Conservation (phyloP, 2,797 vertebrate species). For the Syngnathus rostellatus region DNA sequence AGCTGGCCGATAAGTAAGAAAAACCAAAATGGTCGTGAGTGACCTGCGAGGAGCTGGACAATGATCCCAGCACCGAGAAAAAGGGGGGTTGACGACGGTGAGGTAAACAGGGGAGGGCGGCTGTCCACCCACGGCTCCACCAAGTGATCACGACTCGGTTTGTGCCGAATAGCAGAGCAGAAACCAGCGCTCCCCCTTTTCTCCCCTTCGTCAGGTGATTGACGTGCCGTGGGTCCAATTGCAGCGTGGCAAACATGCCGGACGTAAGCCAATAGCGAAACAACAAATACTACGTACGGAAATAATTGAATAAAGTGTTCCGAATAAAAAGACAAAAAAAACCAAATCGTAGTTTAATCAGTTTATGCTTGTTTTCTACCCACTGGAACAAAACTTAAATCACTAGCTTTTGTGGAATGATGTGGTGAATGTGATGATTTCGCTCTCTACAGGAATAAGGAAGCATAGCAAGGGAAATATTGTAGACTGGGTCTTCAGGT, state of each 20-base stretch:
- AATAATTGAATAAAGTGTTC: not conserved
- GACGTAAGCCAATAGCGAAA: not conserved
- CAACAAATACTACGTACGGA: not conserved
- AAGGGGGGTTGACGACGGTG: conserved; percentile 10
- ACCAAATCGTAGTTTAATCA: not conserved
- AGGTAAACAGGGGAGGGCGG: conserved; percentile 35
- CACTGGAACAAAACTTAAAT: no score
- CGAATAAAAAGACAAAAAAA: not conserved
- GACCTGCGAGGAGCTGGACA: conserved; percentile 25
- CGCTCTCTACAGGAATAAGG: conserved; percentile 43
- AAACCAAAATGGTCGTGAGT: not conserved
- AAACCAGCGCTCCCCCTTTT: conserved; percentile 51
- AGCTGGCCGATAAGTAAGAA: not conserved
- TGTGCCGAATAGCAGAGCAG: conserved; percentile 44
- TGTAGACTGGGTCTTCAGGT: not conserved
- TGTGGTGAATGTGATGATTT: conserved; percentile 12
- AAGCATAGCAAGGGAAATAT: not conserved
- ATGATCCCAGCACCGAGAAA: conserved; percentile 13
- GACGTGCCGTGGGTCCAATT: conserved; percentile 49
- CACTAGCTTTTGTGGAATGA: not conserved
- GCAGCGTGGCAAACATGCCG: conserved; percentile 5
- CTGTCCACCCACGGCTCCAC: conserved; percentile 55
- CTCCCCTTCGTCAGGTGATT: conserved; percentile 31
- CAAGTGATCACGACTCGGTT: conserved; percentile 64
- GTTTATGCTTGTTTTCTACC: not conserved